Conservation (phyloP, 2,888 invertebrate genomes). For the Alitta virens region DNA sequence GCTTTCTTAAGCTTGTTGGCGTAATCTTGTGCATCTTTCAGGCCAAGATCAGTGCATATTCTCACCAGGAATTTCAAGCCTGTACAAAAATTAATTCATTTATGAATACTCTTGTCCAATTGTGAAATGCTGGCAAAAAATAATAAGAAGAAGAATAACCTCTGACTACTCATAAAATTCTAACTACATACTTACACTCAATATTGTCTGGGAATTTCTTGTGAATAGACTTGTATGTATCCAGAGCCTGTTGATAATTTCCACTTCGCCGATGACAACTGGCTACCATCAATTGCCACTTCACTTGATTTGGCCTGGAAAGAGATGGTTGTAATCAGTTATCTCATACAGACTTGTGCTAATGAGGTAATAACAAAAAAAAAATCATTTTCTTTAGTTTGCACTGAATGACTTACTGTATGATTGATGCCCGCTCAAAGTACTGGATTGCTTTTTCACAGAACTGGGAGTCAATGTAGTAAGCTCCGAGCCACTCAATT, state of each 20-base stretch:
- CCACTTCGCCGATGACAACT: constrained; percentile 80
- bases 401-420: constrained; percentile 53
- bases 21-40: constrained; percentile 85
- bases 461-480: constrained; percentile 84
- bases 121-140: no score
- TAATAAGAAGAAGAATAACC: no score
- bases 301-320: constrained; percentile 71
- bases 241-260: constrained; percentile 78
- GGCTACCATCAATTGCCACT: constrained; percentile 83
- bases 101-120: background rate
- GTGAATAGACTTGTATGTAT: constrained; percentile 82
- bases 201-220: constrained; percentile 89
- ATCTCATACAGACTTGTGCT: no score
- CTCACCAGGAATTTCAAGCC: constrained; percentile 84
- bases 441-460: constrained; percentile 79
- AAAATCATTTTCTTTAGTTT: no score
- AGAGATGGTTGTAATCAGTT: background rate
- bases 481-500: constrained; percentile 85
- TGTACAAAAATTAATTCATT: constrained; percentile 37
- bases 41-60: constrained; percentile 83
- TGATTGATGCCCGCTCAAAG: constrained; percentile 65
- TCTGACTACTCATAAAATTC: no score
- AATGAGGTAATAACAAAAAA: no score
- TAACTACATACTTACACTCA: constrained; percentile 71
- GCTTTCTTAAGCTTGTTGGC: constrained; percentile 78